Conservation (phyloP, 1,140 invertebrate species). For the Caerostris extrusa region DNA sequence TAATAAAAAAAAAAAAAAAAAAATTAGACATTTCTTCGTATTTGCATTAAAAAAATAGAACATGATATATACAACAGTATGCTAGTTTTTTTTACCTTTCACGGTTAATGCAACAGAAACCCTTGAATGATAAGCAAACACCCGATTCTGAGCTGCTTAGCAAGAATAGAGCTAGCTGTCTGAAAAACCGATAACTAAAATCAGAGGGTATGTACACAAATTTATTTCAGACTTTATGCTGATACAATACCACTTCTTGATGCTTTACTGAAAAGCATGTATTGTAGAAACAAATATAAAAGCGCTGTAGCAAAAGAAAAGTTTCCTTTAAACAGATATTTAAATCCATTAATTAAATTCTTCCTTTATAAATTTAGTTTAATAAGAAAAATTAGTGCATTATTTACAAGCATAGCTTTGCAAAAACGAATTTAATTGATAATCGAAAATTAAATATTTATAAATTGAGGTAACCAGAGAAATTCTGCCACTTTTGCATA, state of each 20-base stretch:
- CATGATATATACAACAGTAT: not conserved
- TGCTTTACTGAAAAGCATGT: not conserved
- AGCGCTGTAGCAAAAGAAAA: too few relatives aligned
- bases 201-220: not conserved
- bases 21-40: not conserved
- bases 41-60: not conserved
- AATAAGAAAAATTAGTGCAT: too few relatives aligned
- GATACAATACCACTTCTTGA: not conserved
- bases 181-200: not conserved
- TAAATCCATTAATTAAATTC: too few relatives aligned
- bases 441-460: too few relatives aligned
- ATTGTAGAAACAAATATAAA: too few relatives aligned
- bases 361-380: too few relatives aligned
- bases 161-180: not conserved
- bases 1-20: not conserved
- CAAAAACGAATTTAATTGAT: too few relatives aligned
- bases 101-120: not conserved
- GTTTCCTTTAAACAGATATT: too few relatives aligned
- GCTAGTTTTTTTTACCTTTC: not conserved
- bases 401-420: too few relatives aligned
- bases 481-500: too few relatives aligned
- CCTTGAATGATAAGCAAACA: conserved; percentile 3
- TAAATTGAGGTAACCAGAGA: too few relatives aligned
- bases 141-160: not conserved
- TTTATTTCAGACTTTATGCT: not conserved